phyloP scores from a whole-genome alignment of 2,888 invertebrate species.

The Vandiemenella viatica region DNA sequence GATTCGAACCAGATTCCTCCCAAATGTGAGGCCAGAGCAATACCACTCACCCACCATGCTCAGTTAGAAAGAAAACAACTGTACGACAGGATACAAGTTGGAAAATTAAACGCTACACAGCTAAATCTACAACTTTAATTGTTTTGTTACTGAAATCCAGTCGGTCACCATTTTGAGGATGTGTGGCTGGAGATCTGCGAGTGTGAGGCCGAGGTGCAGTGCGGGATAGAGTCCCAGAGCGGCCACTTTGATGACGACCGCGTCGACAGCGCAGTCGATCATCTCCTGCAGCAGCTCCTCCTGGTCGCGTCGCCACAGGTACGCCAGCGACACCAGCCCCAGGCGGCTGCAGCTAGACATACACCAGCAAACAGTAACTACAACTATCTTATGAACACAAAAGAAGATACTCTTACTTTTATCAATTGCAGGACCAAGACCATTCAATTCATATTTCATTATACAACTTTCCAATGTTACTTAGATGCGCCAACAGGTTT shows the following conservation, averaged over 20 bases:
- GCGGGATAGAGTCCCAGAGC: conserved; percentile 77
- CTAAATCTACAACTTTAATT: neutral
- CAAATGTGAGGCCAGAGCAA: no score
- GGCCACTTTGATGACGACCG: conserved; percentile 95
- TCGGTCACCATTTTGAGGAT: conserved; percentile 62
- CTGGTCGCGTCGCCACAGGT: conserved; percentile 94
- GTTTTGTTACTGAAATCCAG: neutral
- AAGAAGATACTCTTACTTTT: no score
- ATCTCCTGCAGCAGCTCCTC: conserved; percentile 88
- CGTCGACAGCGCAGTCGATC: conserved; percentile 83
- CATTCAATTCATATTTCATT: no score
- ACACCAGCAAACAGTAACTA: neutral
- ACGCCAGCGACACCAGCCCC: conserved; percentile 75
- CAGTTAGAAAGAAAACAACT: no score
- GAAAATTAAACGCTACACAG: no score
- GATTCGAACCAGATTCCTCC: no score
- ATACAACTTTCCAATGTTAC: no score
- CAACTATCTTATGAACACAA: no score
- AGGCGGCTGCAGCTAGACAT: conserved; percentile 67
- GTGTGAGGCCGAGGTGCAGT: conserved; percentile 72
- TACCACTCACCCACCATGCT: no score
- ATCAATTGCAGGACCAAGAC: no score
- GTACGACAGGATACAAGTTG: no score
- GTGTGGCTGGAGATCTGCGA: conserved; percentile 75
- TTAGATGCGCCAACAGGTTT: no score